Evolutionary conservation across 2,113 vertebrate species (phyloP).

Genomic region (Spheniscus mendiculus): DNA sequence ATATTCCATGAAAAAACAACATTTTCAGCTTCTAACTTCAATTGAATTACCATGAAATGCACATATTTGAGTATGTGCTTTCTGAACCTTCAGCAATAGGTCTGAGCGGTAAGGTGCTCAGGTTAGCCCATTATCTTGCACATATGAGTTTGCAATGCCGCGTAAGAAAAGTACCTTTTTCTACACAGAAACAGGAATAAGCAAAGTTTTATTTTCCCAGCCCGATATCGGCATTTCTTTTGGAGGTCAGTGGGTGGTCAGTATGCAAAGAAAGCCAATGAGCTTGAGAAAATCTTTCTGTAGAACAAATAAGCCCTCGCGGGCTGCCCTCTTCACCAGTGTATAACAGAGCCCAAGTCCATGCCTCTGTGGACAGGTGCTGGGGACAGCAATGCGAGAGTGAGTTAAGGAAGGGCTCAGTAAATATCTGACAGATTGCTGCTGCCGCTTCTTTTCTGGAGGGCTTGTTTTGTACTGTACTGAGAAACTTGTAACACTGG

Average conservation of each 20-base stretch:
- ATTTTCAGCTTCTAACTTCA: neutral
- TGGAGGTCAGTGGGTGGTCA: neutral
- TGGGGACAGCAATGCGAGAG: neutral
- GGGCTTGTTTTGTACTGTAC: neutral
- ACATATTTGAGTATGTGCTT: neutral
- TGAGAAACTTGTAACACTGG: neutral
- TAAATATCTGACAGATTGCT: constrained; percentile 23
- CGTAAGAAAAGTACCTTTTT: neutral
- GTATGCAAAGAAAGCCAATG: rapidly evolving
- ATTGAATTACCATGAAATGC: neutral
- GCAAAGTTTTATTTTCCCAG: neutral
- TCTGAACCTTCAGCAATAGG: neutral
- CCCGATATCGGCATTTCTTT: neutral
- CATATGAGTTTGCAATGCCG: rapidly evolving
- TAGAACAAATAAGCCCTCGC: neutral
- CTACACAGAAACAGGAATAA: neutral
- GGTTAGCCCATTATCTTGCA: neutral
- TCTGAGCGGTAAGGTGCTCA: neutral
- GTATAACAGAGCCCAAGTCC: rapidly evolving
- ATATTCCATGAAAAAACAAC: neutral
- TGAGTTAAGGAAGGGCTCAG: neutral
- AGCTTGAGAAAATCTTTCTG: neutral
- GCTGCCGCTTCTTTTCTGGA: constrained; percentile 34
- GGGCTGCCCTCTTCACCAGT: neutral
- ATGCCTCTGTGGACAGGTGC: neutral